These are phyloP conservation scores for Cryptotis parvus DNA, from an alignment of 2,113 vertebrate species.

Conservation along the genomic window DNA sequence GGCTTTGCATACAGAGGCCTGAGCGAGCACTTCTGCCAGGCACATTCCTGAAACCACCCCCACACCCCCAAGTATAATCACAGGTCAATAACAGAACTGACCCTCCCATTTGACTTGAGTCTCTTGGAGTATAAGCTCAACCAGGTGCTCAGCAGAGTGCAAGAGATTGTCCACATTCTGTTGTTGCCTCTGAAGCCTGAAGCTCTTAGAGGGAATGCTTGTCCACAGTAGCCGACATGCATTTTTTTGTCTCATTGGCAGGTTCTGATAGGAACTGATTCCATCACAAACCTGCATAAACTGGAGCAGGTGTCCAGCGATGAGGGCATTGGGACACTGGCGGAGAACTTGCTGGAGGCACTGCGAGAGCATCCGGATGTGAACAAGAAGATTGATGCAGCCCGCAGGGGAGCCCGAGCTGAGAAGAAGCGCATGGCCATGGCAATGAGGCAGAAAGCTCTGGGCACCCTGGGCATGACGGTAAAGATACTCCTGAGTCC, in stretches of 20 bases:
- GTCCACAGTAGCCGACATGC: not conserved
- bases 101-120: not conserved
- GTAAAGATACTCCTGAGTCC: slow-evolving; percentile 79
- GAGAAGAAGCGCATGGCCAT: slow-evolving; percentile 99
- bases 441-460: slow-evolving; percentile 99
- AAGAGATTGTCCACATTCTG: not conserved
- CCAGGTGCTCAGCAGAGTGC: not conserved
- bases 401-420: slow-evolving; percentile 95
- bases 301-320: slow-evolving; percentile 99
- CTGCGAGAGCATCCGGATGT: slow-evolving; percentile 96
- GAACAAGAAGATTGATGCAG: slow-evolving; percentile 97
- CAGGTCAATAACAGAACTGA: not conserved
- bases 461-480: slow-evolving; percentile 99
- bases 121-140: not conserved
- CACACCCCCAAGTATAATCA: not conserved
- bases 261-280: slow-evolving; percentile 97
- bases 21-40: no score
- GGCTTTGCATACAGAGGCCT: no score
- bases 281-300: slow-evolving; percentile 98
- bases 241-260: slow-evolving; percentile 73
- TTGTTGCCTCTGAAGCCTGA: not conserved
- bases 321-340: slow-evolving; percentile 97
- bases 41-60: no score
- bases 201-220: not conserved
- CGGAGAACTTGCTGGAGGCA: slow-evolving; percentile 97